These are phyloP conservation scores for Myotis yumanensis DNA, from an alignment of 2,113 vertebrate genomes.

Conservation along the genomic window DNA sequence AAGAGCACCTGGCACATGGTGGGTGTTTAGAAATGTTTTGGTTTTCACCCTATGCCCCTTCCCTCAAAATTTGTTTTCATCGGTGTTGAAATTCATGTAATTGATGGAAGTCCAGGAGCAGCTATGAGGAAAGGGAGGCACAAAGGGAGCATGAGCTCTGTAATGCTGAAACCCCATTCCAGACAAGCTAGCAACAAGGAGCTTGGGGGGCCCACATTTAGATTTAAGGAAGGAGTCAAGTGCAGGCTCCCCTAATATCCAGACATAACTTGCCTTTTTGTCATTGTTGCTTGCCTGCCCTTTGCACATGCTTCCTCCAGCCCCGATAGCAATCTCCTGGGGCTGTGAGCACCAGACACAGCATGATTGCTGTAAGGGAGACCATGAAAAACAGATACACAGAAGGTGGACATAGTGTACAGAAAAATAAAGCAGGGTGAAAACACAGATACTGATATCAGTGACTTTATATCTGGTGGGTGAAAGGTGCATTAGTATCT, in stretches of 20 bases:
- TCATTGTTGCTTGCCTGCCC: neutral
- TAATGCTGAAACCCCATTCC: neutral
- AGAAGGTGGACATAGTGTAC: neutral
- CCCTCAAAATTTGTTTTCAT: neutral
- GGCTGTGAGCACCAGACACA: neutral
- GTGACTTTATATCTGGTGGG: neutral
- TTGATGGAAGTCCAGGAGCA: neutral
- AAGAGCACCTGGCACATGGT: neutral
- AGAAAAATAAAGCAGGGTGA: neutral
- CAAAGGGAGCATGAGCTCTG: neutral
- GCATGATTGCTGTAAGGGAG: neutral
- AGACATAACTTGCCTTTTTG: neutral
- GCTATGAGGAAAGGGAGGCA: neutral
- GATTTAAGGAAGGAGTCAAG: neutral
- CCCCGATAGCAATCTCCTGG: neutral
- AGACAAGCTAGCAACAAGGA: neutral
- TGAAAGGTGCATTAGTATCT: neutral
- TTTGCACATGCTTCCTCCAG: neutral
- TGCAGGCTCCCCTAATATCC: neutral
- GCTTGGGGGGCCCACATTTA: rapidly evolving
- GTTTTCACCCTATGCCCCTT: neutral
- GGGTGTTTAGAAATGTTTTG: neutral
- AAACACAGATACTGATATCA: neutral
- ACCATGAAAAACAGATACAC: neutral
- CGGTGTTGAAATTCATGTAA: neutral